Base-by-base conservation (phyloP, 2,888 invertebrate species). In the Andrena fulva region DNA sequence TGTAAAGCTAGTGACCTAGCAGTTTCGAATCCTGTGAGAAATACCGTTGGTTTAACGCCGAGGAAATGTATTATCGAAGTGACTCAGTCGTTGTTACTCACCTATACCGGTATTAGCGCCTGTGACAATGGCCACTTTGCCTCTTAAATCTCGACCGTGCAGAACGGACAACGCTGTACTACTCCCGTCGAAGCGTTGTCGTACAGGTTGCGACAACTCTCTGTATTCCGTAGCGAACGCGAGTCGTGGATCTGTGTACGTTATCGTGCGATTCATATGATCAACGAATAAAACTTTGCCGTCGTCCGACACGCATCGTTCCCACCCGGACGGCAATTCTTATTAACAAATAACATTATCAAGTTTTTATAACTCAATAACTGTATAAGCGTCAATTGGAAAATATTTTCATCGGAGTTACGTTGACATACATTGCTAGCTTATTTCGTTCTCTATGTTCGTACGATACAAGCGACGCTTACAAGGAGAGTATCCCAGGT, bases 91-190 rank as follows among this genome's bases (percentile, higher is more conserved):
- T 24, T 31, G 2, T 35, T 20, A 64, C 10, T 89, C 91, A 95
- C 96, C 99, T 91, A 99, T 99, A 4, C 99, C 99, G 83, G 96
- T 95, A 94, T 98, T 99, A 0, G 97, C 97, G 10, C 99, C 99
- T 6, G 99, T 99, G 52, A 99, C 95, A 6, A 99, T 93, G 0
- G 97, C 98, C 91, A 97, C 95, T 94, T 97, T 97, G 0, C 97
- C 97, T 72, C 97, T 97, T 76, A 99, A 95, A 94, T 99, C 98
- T 85, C 97, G 95, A 7, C 99, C 99, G 93, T 98, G 97, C 10
- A 99, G 94, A 12, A 98, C 96, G 95, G 96, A 91, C 89, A 97
- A 94, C 3, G 98, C 98, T 59, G 97, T 97, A 77, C 97, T 97
- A 27, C 97, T 97, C 0, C 96, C 97, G 95, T 99, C 99, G 94